phyloP scores from a whole-genome alignment of 2,888 invertebrate species.

The Meiosimyza decipiens region DNA sequence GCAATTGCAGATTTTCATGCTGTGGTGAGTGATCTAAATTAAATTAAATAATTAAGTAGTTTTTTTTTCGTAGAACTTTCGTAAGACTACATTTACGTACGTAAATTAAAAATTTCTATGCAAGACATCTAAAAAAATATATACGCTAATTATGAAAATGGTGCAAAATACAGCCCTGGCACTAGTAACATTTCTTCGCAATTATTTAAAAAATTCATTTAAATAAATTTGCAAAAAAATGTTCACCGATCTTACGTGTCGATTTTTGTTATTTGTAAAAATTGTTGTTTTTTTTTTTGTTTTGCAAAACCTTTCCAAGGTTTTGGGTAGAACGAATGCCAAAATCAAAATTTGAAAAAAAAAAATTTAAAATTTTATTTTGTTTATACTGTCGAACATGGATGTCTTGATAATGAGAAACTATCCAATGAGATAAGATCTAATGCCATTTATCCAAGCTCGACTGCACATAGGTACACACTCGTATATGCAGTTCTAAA shows the following conservation, averaged over 20 bases:
- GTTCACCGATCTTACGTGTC: slow-evolving; percentile 64
- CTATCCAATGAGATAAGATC: too few relatives aligned
- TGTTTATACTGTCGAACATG: too few relatives aligned
- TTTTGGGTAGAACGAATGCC: too few relatives aligned
- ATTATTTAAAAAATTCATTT: slow-evolving; percentile 21
- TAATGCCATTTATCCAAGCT: too few relatives aligned
- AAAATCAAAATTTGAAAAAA: too few relatives aligned
- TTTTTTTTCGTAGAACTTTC: not conserved
- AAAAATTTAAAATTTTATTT: too few relatives aligned
- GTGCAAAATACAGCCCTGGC: slow-evolving; percentile 65
- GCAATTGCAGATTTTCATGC: slow-evolving; percentile 27
- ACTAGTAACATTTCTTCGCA: slow-evolving; percentile 62
- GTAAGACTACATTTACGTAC: slow-evolving; percentile 36
- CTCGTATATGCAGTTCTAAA: too few relatives aligned
- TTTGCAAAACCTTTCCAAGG: too few relatives aligned
- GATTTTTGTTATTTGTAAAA: slow-evolving; percentile 53
- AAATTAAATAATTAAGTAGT: slow-evolving; percentile 6
- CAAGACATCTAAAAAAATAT: slow-evolving; percentile 40
- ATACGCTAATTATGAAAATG: slow-evolving; percentile 51
- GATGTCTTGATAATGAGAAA: too few relatives aligned
- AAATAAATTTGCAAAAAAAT: slow-evolving; percentile 56
- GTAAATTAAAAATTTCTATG: slow-evolving; percentile 48
- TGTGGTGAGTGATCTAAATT: too few relatives aligned
- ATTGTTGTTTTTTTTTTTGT: too few relatives aligned
- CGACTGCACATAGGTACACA: too few relatives aligned